A percentile compares a stretch with the other conserved stretches of the same genome.
Evolutionary conservation across 2,113 vertebrate species (phyloP).

Genomic region (Cyanoramphus novaezelandiae): DNA sequence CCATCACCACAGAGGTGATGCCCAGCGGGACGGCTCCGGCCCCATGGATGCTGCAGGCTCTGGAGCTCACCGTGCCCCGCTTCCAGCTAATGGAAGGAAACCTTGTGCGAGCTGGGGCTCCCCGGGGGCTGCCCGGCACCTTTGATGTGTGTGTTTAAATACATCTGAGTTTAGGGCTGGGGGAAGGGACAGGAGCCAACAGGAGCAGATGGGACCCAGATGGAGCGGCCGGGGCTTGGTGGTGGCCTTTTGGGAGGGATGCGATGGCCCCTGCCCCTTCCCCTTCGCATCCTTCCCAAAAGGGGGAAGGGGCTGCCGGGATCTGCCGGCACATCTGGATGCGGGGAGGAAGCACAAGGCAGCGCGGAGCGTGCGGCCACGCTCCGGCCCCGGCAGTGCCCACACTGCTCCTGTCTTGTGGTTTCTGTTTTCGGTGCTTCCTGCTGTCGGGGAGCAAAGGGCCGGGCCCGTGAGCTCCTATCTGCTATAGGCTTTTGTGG

Average conservation of each 20-base stretch:
- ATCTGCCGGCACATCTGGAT: neutral
- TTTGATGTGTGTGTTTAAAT: conserved; percentile 72
- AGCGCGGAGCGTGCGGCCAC: rapidly evolving
- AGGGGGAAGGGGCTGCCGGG: neutral
- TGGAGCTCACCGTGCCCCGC: neutral
- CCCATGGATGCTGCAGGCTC: rapidly evolving
- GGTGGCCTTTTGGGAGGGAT: conserved; percentile 17
- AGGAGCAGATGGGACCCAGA: conserved; percentile 73
- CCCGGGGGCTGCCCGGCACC: neutral
- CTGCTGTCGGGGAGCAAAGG: neutral
- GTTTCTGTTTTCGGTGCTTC: conserved; percentile 41
- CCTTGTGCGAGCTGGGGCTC: neutral
- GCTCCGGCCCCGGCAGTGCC: neutral
- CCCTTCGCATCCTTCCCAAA: neutral
- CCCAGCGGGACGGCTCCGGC: rapidly evolving
- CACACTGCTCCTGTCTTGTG: neutral
- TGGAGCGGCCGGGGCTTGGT: neutral
- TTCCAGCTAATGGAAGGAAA: conserved; percentile 28
- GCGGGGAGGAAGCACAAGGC: neutral
- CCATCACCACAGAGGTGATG: neutral
- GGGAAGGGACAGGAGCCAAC: conserved; percentile 24
- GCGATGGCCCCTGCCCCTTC: neutral
- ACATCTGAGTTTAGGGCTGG: conserved; percentile 43
- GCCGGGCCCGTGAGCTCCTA: neutral
- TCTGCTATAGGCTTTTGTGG: neutral